Conservation (phyloP, 2,113 vertebrate genomes). For the Lonchura striata region DNA sequence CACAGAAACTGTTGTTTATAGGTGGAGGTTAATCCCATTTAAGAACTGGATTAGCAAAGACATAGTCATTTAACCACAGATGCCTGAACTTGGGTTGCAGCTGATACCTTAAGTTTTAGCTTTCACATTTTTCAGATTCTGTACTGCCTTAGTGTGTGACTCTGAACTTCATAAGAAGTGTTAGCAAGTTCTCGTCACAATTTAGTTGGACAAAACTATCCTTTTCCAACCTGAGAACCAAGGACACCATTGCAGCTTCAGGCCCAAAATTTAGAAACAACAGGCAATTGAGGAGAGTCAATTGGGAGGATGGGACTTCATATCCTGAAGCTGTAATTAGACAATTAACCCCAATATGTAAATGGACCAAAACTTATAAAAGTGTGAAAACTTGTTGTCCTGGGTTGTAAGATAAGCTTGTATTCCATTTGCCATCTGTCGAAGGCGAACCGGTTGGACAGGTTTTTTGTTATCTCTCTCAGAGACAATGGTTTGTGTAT, state of each 20-base stretch:
- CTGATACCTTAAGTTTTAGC: background rate
- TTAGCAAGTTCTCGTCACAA: background rate
- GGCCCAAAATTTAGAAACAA: background rate
- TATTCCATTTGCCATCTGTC: no score
- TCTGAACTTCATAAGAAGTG: background rate
- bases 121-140: background rate
- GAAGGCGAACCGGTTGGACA: no score
- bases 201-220: background rate
- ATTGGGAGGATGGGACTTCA: background rate
- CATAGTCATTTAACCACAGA: background rate
- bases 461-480: no score
- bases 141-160: background rate
- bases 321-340: background rate
- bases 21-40: constrained; percentile 35
- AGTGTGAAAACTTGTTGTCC: background rate
- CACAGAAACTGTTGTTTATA: constrained; percentile 12
- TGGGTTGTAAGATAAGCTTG: no score
- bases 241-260: background rate
- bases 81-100: background rate
- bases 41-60: constrained; percentile 25
- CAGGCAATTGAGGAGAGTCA: background rate
- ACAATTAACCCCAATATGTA: background rate
- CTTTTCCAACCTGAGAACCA: background rate
- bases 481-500: no score
- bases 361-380: background rate